Conservation (phyloP, 2,888 invertebrate species). For the Epistrophe grossulariae region DNA sequence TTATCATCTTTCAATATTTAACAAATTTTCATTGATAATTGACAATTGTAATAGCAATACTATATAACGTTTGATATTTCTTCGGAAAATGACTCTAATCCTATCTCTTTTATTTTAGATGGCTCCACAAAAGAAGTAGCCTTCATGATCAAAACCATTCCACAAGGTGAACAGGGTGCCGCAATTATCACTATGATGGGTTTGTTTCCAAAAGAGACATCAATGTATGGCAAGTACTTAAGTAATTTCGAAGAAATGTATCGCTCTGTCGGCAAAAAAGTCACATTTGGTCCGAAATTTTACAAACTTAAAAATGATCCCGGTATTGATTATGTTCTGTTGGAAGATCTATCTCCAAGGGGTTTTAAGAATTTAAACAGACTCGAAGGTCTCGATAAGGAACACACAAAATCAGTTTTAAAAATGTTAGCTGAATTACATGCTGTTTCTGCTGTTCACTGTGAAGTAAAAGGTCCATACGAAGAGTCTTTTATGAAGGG, state of each 20-base stretch:
- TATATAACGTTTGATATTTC: too few relatives aligned
- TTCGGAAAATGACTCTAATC: too few relatives aligned
- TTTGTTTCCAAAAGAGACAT: constrained; percentile 81
- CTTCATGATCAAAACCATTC: constrained; percentile 80
- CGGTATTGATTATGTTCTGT: constrained; percentile 79
- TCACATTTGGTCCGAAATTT: constrained; percentile 81
- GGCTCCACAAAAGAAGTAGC: constrained; percentile 73
- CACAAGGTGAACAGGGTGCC: constrained; percentile 71
- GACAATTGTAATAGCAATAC: too few relatives aligned
- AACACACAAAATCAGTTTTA: constrained; percentile 79
- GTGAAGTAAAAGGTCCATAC: constrained; percentile 75
- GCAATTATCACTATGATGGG: constrained; percentile 76
- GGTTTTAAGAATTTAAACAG: constrained; percentile 80
- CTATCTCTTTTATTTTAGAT: constrained; percentile 65
- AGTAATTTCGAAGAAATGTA: constrained; percentile 81
- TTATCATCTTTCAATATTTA: too few relatives aligned
- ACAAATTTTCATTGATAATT: too few relatives aligned
- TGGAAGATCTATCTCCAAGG: constrained; percentile 80
- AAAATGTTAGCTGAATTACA: constrained; percentile 80
- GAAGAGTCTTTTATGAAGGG: constrained; percentile 71
- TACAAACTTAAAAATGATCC: constrained; percentile 77
- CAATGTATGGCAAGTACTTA: constrained; percentile 80
- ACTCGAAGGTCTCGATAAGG: constrained; percentile 78
- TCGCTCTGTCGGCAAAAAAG: constrained; percentile 77
- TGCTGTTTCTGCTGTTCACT: constrained; percentile 80